Evolutionary conservation across 2,797 vertebrate species (phyloP).

Genomic region (Gallinago stenura): DNA sequence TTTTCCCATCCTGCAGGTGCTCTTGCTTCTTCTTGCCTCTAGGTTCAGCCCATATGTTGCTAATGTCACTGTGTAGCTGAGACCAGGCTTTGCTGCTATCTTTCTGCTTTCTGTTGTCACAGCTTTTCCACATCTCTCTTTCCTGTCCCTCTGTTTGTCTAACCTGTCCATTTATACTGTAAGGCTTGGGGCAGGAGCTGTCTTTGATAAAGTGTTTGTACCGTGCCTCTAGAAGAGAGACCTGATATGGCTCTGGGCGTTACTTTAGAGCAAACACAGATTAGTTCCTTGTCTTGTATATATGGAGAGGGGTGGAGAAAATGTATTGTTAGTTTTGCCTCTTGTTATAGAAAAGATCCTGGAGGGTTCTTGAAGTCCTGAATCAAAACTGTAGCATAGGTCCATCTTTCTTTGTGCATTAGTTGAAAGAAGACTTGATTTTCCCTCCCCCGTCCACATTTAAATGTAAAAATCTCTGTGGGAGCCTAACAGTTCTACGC

Average conservation of each 20-base stretch:
- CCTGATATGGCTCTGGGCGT: neutral
- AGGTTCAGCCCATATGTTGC: neutral
- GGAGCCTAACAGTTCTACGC: conserved; percentile 1
- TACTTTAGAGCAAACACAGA: neutral
- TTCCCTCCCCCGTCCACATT: neutral
- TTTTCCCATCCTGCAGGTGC: neutral
- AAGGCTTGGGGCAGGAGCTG: neutral
- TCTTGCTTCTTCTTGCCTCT: neutral
- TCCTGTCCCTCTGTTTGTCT: neutral
- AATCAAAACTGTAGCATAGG: neutral
- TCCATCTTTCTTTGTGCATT: neutral
- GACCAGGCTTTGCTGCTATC: neutral
- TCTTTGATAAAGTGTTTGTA: neutral
- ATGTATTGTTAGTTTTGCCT: neutral
- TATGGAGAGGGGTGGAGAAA: neutral
- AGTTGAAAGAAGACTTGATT: neutral
- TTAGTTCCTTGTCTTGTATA: neutral
- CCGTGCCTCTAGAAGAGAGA: neutral
- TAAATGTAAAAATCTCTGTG: conserved; percentile 12
- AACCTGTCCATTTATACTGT: neutral
- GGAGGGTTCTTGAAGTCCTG: neutral
- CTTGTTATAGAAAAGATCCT: neutral
- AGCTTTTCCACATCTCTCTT: neutral
- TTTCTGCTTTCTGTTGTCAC: neutral
- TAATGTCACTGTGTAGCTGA: neutral